phyloP scores from a whole-genome alignment of 2,113 vertebrate genomes.

The Ciconia stormi region DNA sequence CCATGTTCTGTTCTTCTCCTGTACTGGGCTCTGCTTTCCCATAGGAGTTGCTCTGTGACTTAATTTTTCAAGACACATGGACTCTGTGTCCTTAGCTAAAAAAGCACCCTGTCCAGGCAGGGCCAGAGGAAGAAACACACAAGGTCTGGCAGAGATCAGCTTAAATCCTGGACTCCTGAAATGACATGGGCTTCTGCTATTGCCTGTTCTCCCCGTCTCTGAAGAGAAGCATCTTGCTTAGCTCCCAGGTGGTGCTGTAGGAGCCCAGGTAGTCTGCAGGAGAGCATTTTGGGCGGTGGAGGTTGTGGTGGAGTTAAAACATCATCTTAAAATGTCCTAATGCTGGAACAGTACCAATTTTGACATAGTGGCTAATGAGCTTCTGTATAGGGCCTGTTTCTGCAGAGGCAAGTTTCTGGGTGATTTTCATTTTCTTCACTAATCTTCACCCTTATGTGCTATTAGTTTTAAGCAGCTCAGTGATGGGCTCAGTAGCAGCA shows the following conservation, averaged over 20 bases:
- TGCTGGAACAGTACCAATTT: neutral
- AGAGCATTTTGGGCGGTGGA: neutral
- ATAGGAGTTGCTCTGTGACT: neutral
- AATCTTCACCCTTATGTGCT: neutral
- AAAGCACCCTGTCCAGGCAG: neutral
- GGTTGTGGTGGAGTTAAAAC: neutral
- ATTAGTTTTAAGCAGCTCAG: neutral
- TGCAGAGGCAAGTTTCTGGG: neutral
- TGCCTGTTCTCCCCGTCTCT: accelerated
- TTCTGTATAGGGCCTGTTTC: neutral
- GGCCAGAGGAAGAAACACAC: neutral
- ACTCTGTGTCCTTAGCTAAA: neutral
- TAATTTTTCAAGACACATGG: neutral
- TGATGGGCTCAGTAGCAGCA: neutral
- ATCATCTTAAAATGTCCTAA: neutral
- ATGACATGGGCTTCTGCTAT: neutral
- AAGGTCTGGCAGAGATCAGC: neutral
- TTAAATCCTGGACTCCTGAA: neutral
- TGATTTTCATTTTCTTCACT: neutral
- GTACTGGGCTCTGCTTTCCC: neutral
- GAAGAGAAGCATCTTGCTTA: neutral
- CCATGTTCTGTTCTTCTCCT: neutral
- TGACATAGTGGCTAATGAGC: neutral
- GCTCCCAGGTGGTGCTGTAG: neutral
- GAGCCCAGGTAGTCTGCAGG: neutral